Percentiles rank a stretch among this genome's conserved stretches.
These are phyloP conservation scores for Protosalanx chinensis DNA, from an alignment of 2,797 vertebrate species.

Conservation along the genomic window DNA sequence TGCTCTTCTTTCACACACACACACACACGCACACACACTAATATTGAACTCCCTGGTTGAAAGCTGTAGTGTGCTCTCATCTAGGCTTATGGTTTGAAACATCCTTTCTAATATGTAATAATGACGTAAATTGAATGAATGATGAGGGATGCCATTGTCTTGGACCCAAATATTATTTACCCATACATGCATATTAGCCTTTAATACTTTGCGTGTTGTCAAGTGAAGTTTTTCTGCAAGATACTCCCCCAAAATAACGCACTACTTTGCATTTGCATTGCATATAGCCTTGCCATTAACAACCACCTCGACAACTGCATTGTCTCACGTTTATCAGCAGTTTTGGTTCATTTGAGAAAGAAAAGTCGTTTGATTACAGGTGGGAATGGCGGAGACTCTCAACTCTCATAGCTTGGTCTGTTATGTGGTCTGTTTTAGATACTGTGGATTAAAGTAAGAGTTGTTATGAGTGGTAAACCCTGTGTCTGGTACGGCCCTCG, in stretches of 20 bases:
- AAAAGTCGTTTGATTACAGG: not conserved
- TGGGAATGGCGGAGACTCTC: not conserved
- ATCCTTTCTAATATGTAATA: not conserved
- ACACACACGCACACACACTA: not conserved
- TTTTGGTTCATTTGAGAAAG: not conserved
- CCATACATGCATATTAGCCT: not conserved
- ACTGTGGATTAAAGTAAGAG: not conserved
- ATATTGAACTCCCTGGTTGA: not conserved
- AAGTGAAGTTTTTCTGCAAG: not conserved
- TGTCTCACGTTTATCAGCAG: not conserved
- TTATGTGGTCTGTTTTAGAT: conserved; percentile 3
- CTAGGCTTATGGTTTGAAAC: not conserved
- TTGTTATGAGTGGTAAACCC: conserved; percentile 6
- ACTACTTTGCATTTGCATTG: not conserved
- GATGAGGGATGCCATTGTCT: not conserved
- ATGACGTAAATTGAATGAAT: not conserved
- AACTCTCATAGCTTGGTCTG: not conserved
- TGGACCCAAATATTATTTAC: not conserved
- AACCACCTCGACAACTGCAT: not conserved
- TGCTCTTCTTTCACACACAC: too few species aligned
- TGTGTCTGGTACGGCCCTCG: conserved; percentile 7
- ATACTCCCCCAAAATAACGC: not conserved
- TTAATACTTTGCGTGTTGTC: not conserved
- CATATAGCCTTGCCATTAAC: not conserved
- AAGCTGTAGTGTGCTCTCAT: not conserved